These are phyloP conservation scores for Atethmia centrago DNA, from an alignment of 2,888 invertebrate species.

Conservation along the genomic window DNA sequence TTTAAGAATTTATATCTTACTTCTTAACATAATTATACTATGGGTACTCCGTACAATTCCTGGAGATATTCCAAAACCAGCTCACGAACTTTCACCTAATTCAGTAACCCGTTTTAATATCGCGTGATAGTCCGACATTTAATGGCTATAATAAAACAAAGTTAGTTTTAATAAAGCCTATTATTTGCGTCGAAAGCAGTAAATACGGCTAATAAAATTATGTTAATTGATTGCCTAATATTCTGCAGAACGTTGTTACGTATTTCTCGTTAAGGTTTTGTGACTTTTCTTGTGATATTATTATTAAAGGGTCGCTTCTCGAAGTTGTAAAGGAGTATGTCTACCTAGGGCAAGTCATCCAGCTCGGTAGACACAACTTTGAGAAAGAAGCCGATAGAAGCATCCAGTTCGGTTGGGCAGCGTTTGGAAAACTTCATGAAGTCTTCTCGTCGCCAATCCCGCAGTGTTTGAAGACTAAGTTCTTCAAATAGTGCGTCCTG, in stretches of 20 bases:
- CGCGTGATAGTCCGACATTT: conserved; percentile 68
- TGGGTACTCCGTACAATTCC: neutral
- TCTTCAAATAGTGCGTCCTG: no score
- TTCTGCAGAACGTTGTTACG: conserved; percentile 50
- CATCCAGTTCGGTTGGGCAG: no score
- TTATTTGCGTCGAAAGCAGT: conserved; percentile 66
- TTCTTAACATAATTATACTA: neutral
- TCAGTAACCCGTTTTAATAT: conserved; percentile 71
- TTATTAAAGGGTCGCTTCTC: no score
- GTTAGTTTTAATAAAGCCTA: conserved; percentile 70
- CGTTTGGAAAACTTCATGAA: no score
- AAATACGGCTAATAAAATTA: conserved; percentile 66
- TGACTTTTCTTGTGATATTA: neutral
- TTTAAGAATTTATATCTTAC: neutral
- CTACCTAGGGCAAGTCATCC: no score
- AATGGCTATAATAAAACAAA: conserved; percentile 68
- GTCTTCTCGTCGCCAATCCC: no score
- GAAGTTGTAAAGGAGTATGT: no score
- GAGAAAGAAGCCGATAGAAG: no score
- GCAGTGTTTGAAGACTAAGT: no score
- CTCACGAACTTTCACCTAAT: conserved; percentile 66
- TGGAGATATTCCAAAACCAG: conserved; percentile 48
- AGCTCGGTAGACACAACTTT: no score
- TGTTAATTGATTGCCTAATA: conserved; percentile 66
- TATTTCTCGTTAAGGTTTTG: conserved; percentile 31